Evolutionary conservation across 1,140 invertebrate genomes (phyloP), one percentile per base, ranked within the genome.

Genomic region (Heliothis virescens): DNA sequence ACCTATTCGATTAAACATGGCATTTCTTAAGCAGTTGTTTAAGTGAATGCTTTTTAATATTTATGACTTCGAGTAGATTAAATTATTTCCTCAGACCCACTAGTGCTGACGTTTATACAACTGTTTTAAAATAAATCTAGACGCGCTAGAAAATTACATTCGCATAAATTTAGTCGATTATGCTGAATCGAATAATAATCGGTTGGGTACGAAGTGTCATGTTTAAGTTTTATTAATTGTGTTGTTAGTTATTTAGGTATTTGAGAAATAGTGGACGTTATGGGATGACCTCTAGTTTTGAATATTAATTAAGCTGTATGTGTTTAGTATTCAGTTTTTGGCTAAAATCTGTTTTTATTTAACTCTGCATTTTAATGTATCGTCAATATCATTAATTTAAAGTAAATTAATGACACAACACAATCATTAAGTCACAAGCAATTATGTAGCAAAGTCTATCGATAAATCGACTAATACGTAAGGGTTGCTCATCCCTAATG

Each of bases 21-120:
- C 62, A 18, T 57, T 73, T 57, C 67, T 84, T 83, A 47, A 74
- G 48, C 62, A 89, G 86, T 87, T 86, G 85, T 89, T 85, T 88
- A 89, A 88, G 86, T 79, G 84, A 90, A 86, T 85, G 85, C 82
- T 84, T 89, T 89, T 87, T 67, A 89, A 90, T 90, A 92, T 91
- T 92, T 91, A 92, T 87, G 84, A 86, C 85, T 87, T 47, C 75
- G 83, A 82, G 86, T 87, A 88, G 86, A 87, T 91, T 88, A 91
- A 91, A 92, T 91, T 92, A 92, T 91, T 89, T 87, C 84, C 84
- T 84, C 73, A 65, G 80, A 80, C 62, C 77, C 75, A 82, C 83
- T 83, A 80, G 69, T 79, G 83, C 73, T 87, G 89, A 90, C 88
- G 86, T 91, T 92, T 90, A 90, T 90, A 88, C 86, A 90, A 87